Conservation (phyloP, 2,797 vertebrate genomes). For the Huso huso region DNA sequence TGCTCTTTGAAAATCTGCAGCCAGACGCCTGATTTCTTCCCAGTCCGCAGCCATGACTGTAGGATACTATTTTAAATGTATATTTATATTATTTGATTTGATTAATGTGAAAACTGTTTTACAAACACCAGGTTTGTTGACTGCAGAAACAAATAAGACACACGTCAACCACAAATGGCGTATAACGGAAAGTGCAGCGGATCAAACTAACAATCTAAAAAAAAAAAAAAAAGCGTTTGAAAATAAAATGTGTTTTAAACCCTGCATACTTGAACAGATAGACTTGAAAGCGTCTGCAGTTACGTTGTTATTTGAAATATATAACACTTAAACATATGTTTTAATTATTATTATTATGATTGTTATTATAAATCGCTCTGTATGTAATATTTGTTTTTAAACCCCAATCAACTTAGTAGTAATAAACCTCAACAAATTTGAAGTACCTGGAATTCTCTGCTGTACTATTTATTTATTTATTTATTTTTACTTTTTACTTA, state of each 20-base stretch:
- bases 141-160: constrained; percentile 15
- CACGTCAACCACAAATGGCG: constrained; percentile 48
- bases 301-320: too few species aligned
- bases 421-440: too few species aligned
- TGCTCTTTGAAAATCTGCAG: constrained; percentile 87
- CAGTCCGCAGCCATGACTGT: constrained; percentile 77
- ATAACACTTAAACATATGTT: too few species aligned
- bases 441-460: too few species aligned
- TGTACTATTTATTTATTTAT: too few species aligned
- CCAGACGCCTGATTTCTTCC: constrained; percentile 87
- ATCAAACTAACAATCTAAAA: constrained; percentile 17
- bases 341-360: too few species aligned
- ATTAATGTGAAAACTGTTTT: not conserved
- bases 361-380: too few species aligned
- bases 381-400: too few species aligned
- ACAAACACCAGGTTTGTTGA: not conserved
- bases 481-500: too few species aligned
- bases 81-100: not conserved
- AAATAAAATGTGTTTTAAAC: not conserved
- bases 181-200: constrained; percentile 24
- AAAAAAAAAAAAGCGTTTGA: constrained; percentile 7
- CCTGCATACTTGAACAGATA: not conserved
- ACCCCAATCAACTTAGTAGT: too few species aligned
- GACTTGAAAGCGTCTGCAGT: too few species aligned
- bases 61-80: not conserved